Percentiles rank a stretch among this genome's conserved stretches.
Conservation (phyloP, 2,113 vertebrate genomes). For the Aphyosemion australe region DNA sequence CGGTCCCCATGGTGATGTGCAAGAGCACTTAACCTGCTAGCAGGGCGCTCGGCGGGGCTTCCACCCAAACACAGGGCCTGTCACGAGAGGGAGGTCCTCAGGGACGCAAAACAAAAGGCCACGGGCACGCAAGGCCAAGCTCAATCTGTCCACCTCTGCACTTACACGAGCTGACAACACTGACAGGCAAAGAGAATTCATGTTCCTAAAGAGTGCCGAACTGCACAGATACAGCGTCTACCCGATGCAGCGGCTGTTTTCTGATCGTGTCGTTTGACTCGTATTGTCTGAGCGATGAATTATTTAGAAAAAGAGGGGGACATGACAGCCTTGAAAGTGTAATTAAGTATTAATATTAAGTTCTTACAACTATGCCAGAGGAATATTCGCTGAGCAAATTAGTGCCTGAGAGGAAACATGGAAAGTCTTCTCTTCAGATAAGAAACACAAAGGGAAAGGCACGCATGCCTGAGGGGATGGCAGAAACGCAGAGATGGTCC, state of each 20-base stretch:
- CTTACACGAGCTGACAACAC: constrained; percentile 52
- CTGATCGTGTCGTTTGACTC: neutral
- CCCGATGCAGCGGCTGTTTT: constrained; percentile 10
- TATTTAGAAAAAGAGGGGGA: constrained; percentile 1
- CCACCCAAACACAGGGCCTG: constrained; percentile 71
- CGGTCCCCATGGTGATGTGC: constrained; percentile 63
- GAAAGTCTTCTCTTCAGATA: constrained; percentile 32
- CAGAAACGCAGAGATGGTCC: constrained; percentile 33
- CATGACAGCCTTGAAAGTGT: neutral
- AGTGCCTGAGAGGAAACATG: constrained; percentile 28
- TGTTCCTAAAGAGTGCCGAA: constrained; percentile 52
- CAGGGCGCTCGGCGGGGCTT: constrained; percentile 57
- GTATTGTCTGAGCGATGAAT: neutral
- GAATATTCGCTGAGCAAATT: constrained; percentile 36
- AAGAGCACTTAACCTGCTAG: constrained; percentile 78
- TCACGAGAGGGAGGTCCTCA: constrained; percentile 70
- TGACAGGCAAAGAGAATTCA: constrained; percentile 34
- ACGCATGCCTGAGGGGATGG: constrained; percentile 42
- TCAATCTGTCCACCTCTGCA: constrained; percentile 71
- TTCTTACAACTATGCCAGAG: constrained; percentile 16
- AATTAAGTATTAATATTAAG: constrained; percentile 11
- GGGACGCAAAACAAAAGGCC: constrained; percentile 71
- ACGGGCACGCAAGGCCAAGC: constrained; percentile 65
- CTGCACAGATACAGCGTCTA: constrained; percentile 34
- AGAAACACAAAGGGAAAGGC: constrained; percentile 19